Conservation (phyloP, 2,113 vertebrate species). For the Tachycineta bicolor region DNA sequence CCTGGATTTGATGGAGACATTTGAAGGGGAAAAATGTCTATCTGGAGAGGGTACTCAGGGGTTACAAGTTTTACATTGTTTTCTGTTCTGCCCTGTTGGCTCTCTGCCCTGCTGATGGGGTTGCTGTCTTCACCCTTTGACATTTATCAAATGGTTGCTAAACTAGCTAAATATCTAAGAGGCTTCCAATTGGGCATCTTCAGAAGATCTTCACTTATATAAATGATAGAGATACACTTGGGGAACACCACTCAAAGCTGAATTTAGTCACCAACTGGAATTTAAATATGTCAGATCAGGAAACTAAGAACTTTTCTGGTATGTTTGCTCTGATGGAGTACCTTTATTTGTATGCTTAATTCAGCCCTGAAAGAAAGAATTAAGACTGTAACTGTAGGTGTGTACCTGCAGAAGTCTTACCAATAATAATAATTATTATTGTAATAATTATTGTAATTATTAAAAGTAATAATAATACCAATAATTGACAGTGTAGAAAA, state of each 20-base stretch:
- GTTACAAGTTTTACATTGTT: conserved; percentile 27
- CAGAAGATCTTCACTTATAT: background rate
- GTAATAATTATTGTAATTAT: no score
- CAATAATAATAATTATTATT: background rate
- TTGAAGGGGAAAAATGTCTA: background rate
- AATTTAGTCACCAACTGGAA: background rate
- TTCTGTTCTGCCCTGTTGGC: background rate
- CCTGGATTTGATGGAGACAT: conserved; percentile 4
- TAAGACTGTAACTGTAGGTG: background rate
- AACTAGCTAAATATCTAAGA: conserved; percentile 13
- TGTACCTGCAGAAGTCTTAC: background rate
- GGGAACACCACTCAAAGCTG: background rate
- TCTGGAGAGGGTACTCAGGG: background rate
- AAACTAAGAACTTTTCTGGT: background rate
- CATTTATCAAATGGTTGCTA: conserved; percentile 26
- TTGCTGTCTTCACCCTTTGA: conserved; percentile 1
- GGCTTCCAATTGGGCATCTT: background rate
- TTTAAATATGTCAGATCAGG: background rate
- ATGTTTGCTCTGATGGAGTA: background rate
- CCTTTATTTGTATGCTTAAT: background rate
- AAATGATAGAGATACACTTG: background rate
- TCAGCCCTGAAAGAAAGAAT: background rate
- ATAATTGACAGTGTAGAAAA: background rate
- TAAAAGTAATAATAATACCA: background rate
- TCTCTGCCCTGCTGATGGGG: background rate